A percentile compares a stretch with the other conserved stretches of the same genome.
Conservation (phyloP, 2,888 invertebrate genomes). For the Bedellia somnulentella region DNA sequence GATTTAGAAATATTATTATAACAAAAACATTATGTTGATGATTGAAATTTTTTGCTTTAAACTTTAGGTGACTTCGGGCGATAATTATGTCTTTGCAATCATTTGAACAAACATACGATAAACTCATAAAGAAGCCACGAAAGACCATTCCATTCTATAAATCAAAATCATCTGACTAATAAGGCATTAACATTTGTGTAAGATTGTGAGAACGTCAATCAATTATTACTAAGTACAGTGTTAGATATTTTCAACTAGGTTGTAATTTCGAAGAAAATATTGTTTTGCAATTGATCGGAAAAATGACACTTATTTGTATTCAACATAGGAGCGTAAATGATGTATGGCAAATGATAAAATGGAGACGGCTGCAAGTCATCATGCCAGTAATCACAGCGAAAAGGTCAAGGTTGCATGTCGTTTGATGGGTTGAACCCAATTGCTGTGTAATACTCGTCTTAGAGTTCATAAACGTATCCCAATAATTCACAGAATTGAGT, state of each 20-base stretch:
- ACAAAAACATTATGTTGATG: not conserved
- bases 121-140: no score
- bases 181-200: conserved; percentile 16
- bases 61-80: no score
- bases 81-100: no score
- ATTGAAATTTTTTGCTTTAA: not conserved
- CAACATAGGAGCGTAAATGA: no score
- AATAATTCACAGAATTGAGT: no score
- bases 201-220: conserved; percentile 45
- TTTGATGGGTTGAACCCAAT: conserved; percentile 38
- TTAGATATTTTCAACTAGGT: conserved; percentile 32
- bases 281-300: no score
- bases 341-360: conserved; percentile 28
- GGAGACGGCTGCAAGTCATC: conserved; percentile 22
- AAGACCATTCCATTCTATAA: no score
- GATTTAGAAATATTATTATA: not conserved
- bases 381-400: conserved; percentile 28
- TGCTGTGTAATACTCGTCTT: conserved; percentile 30
- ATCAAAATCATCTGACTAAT: no score
- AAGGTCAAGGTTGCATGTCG: conserved; percentile 45
- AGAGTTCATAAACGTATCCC: no score
- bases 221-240: conserved; percentile 21
- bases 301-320: no score
- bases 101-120: no score
- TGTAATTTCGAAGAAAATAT: conserved; percentile 28